Evolutionary conservation across 1,140 invertebrate genomes (phyloP).

Genomic region (Camponotus vicinus): DNA sequence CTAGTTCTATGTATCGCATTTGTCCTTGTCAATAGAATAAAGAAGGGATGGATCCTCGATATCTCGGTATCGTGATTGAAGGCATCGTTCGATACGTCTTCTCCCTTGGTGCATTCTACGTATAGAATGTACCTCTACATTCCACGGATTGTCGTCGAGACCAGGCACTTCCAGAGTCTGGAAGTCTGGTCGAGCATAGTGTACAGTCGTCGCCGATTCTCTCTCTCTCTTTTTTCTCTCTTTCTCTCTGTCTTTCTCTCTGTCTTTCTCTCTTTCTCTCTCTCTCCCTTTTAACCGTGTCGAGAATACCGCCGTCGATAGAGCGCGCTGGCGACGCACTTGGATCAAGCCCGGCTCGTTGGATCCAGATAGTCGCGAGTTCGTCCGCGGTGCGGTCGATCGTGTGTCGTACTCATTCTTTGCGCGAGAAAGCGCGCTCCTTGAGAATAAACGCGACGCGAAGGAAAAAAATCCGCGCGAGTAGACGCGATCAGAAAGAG

Average conservation of each 20-base stretch:
- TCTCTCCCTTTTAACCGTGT: not conserved
- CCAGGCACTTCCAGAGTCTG: constrained; percentile 26
- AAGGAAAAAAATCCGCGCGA: not conserved
- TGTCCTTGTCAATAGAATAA: not conserved
- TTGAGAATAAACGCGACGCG: not conserved
- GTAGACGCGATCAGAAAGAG: not conserved
- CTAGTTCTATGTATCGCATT: too few species aligned
- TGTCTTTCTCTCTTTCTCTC: not conserved
- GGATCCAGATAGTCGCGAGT: constrained; percentile 81
- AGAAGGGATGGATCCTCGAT: not conserved
- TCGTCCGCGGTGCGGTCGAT: constrained; percentile 79
- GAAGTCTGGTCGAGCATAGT: constrained; percentile 78
- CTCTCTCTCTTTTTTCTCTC: not conserved
- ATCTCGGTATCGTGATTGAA: not conserved
- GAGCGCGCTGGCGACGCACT: constrained; percentile 73
- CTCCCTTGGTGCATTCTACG: not conserved
- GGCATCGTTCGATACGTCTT: not conserved
- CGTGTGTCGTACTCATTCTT: not conserved
- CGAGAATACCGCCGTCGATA: constrained; percentile 64
- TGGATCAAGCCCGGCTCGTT: constrained; percentile 73
- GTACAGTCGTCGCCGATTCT: constrained; percentile 72
- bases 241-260: not conserved
- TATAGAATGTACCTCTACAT: not conserved
- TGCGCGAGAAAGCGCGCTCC: not conserved
- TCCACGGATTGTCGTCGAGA: not conserved